Base-by-base conservation (phyloP, 2,797 vertebrate species). In the Babyrousa celebensis region DNA sequence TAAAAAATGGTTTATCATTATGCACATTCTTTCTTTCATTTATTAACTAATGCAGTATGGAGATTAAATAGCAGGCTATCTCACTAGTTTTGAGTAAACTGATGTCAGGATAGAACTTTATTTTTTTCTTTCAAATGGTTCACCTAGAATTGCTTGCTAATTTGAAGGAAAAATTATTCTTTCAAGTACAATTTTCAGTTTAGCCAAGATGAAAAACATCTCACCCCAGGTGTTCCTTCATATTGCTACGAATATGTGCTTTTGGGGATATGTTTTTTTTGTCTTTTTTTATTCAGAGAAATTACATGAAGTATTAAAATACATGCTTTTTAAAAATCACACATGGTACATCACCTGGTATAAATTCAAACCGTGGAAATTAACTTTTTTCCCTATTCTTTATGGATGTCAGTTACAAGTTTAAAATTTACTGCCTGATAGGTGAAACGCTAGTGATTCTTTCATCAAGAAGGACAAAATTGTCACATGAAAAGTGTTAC, bases 281-380 rank as follows among this genome's bases (percentile, higher is more conserved):
- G 43, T 48, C 43, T 70, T 84, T 16, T 71, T 77, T 77, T 84
- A 94, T 91, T 91, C 58, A 87, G 32, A 67, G 3, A 75, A 82
- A 48, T 84, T 84, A 32, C 52, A 63, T 62, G 21, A 93, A 85
- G 2, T 94, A 74, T 83, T 93, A 85, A 65, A 85, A 79, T 91
- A 4, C 23, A 5, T 78, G 25, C 60, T 90, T 90, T 36, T 21
- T 17, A 23, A 12, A 84, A 65, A 94, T 68, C 58, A 92, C 85
- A 68, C 21, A 15, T 17, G 70, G 0, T 85, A 20, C 8, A 96
- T 84, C 15, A 58, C 4, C 12, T 92, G 2, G 29, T 97, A 18
- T 89, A 95, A 89, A 65, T 94, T 21, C 21, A 92, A 78, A 58
- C 15, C 60, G 9, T 27, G 93, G 89, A 92, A 97, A 92, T 91